Base-by-base conservation (phyloP, 2,888 invertebrate species). In the Polymixis flavicincta region DNA sequence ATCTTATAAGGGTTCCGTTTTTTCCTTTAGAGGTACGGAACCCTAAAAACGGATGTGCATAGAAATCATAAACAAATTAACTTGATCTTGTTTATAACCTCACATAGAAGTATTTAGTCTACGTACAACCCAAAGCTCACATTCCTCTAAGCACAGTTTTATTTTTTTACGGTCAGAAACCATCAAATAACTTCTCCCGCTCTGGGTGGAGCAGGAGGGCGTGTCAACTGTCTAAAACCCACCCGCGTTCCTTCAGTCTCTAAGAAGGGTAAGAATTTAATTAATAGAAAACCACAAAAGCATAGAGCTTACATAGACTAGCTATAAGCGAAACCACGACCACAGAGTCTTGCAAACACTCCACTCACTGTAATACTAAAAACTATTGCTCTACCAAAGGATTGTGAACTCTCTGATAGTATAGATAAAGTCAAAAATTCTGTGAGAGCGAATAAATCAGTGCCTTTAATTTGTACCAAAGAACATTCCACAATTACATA, bases 211-310 rank as follows among this genome's bases (percentile, higher is more conserved):
- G n/a, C n/a, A n/a, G n/a, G n/a, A n/a, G n/a, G n/a, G n/a, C n/a
- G n/a, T n/a, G n/a, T n/a, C n/a, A n/a, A n/a, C n/a, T n/a, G n/a
- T n/a, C n/a, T n/a, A n/a, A n/a, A n/a, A n/a, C n/a, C n/a, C n/a
- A n/a, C n/a, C n/a, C n/a, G n/a, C n/a, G n/a, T n/a, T n/a, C n/a
- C n/a, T n/a, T n/a, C n/a, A n/a, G n/a, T n/a, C 69, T 73, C 22
- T 72, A 82, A 67, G 57, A 50, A 76, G 37, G 55, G 48, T 67
- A 83, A 80, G 82, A 83, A 82, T 80, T 83, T 83, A 82, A 82
- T 82, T 82, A 83, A 72, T 70, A 67, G 55, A 71, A 68, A 68
- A 67, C 70, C 70, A 68, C 76, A 57, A 60, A 32, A 69, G 50
- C 71, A 42, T 50, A 78, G 59, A 67, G 63, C 67, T 74, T 50